phyloP scores from a whole-genome alignment of 2,113 vertebrate genomes.

The Narcine bancroftii region DNA sequence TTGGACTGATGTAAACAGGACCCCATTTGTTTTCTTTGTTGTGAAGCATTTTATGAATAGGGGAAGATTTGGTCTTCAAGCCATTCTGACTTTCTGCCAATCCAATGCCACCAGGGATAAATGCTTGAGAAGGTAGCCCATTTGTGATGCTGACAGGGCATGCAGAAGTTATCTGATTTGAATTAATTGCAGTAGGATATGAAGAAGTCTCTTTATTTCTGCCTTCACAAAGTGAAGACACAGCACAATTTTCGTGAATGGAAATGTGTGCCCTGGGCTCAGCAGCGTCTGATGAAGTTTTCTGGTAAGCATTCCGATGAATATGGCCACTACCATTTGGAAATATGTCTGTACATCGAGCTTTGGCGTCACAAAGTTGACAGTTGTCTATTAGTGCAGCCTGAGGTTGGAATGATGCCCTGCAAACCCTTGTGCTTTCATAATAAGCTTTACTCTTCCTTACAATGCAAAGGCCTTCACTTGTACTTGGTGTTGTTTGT shows the following conservation, averaged over 20 bases:
- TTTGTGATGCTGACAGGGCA: background rate
- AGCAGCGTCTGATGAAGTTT: background rate
- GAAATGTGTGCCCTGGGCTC: background rate
- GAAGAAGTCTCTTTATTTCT: background rate
- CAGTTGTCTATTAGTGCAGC: background rate
- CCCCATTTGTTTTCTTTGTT: background rate
- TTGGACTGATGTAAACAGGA: background rate
- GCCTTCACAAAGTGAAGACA: background rate
- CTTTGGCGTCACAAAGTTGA: background rate
- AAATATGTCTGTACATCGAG: background rate
- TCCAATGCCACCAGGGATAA: background rate
- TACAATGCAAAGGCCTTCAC: constrained; percentile 19
- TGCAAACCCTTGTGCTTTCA: constrained; percentile 4
- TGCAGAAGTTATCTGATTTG: background rate
- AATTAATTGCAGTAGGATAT: background rate
- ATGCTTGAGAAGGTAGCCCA: background rate
- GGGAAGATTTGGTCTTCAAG: background rate
- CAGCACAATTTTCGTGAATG: background rate
- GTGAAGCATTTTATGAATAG: background rate
- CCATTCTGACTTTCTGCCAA: background rate
- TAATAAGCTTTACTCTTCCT: fast-evolving
- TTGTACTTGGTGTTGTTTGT: constrained; percentile 55
- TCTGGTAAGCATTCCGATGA: constrained; percentile 20
- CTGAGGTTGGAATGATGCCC: background rate
- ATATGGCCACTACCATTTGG: background rate